These are phyloP conservation scores for Mustela erminea DNA, from an alignment of 2,797 vertebrate species.

Conservation along the genomic window DNA sequence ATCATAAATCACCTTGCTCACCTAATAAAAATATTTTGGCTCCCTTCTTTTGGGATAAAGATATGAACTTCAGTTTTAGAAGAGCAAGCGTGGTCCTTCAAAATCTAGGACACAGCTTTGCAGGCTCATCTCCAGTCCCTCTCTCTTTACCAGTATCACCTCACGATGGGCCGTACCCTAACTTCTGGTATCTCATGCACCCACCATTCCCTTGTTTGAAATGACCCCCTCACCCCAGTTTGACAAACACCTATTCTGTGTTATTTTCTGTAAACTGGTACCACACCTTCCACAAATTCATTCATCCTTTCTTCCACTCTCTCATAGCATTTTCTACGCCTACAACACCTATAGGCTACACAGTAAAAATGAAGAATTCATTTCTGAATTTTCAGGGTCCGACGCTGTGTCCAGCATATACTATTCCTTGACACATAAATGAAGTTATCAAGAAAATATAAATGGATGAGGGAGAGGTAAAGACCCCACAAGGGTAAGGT, in stretches of 20 bases:
- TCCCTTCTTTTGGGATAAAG: background rate
- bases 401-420: background rate
- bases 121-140: conserved; percentile 21
- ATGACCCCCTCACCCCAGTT: background rate
- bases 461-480: background rate
- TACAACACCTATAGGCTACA: background rate
- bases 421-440: background rate
- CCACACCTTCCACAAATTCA: background rate
- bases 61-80: conserved; percentile 25
- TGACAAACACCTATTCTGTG: conserved; percentile 24
- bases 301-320: conserved; percentile 11
- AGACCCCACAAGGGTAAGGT: background rate
- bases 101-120: conserved; percentile 47
- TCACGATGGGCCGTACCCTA: background rate
- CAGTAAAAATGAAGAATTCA: background rate
- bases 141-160: background rate
- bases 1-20: conserved; percentile 1
- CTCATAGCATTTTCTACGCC: background rate
- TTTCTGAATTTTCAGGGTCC: conserved; percentile 22
- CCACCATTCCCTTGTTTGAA: conserved; percentile 4
- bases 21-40: background rate
- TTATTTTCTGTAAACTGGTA: conserved; percentile 15
- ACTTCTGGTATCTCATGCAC: background rate
- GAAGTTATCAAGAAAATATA: conserved; percentile 44
- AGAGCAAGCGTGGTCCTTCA: conserved; percentile 16